Base-by-base conservation (phyloP, 92 coral and sea anemone genomes). In the Virgularia gustaviana region DNA sequence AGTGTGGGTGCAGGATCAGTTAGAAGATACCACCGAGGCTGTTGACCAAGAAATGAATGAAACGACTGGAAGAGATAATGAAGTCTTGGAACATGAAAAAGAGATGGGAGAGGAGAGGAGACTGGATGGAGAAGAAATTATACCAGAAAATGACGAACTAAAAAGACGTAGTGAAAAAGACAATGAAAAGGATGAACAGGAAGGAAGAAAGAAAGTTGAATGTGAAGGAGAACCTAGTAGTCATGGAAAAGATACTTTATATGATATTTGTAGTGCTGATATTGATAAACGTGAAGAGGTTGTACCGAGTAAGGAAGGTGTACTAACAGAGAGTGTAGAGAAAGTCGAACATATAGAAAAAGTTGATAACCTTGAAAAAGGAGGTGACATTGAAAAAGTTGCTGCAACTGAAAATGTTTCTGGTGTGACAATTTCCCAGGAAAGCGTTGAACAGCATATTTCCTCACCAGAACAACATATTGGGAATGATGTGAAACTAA, bases 161-260 rank as follows among this genome's bases (percentile, higher is more conserved):
- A 23, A 30, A 36, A 1, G 23, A 11, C 5, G 23, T 30, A 24
- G 66, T 15, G 49, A 43, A 43, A n/a, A 43, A 43, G 49, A 43
- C 49, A 43, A 43, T 43, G 12, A 43, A n/a, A n/a, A 43, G 49
- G 11, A 43, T 43, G 49, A 43, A 11, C 12, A 43, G 49, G 73
- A 65, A 41, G 25, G 9, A n/a, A 0, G 23, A 19, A 13, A 23
- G 15, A 37, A 12, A 6, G 28, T 32, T 28, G 73, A 65, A 6
- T 31, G 43, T 11, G 49, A n/a, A 36, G 6, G 19, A 41, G 59
- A 18, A 42, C 16, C 35, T 49, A 65, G 19, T 33, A 75, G 57
- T 10, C 78, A 66, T 10, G 66, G 35, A 2, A 72, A 67, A 35
- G 20, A 66, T 8, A 65, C 77, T 30, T 25, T 78, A 11, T 75